Evolutionary conservation across 2,888 invertebrate species (phyloP).

Genomic region (Caenorhabditis sp.): DNA sequence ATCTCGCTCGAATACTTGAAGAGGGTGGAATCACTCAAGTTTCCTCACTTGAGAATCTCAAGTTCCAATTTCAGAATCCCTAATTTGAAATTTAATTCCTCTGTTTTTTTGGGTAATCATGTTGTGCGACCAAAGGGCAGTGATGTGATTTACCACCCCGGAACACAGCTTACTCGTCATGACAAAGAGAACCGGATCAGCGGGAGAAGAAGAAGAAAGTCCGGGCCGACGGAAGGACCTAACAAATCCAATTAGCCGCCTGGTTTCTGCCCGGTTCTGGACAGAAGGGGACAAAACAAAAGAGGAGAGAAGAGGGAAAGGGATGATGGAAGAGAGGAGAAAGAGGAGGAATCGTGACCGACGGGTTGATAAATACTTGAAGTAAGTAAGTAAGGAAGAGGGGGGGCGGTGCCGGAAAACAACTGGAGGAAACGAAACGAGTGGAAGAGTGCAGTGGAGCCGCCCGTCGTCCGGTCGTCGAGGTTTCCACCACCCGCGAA

Average conservation of each 20-base stretch:
- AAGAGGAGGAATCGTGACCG: conserved; percentile 1
- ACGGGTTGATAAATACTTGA: conserved; percentile 28
- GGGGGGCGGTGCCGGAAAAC: background rate
- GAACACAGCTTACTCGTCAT: conserved; percentile 31
- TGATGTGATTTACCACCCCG: conserved; percentile 46
- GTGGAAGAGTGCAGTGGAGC: conserved; percentile 26
- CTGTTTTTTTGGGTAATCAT: background rate
- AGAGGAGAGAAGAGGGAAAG: background rate
- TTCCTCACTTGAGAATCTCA: too few species aligned
- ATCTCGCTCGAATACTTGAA: too few species aligned
- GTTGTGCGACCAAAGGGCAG: background rate
- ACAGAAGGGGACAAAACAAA: conserved; percentile 56
- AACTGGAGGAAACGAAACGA: conserved; percentile 13
- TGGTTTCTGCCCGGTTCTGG: conserved; percentile 46
- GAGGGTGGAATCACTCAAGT: too few species aligned
- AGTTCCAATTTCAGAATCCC: background rate
- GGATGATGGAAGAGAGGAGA: background rate
- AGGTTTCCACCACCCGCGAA: conserved; percentile 21
- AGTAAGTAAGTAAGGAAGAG: too few species aligned
- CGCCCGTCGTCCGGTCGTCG: conserved; percentile 13
- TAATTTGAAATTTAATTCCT: too few species aligned
- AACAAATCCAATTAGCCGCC: conserved; percentile 59
- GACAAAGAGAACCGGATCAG: conserved; percentile 40
- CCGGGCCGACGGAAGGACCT: conserved; percentile 36
- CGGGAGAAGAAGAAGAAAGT: conserved; percentile 22